phyloP scores from a whole-genome alignment of 1,140 invertebrate species.

The Heliconius hermathena region DNA sequence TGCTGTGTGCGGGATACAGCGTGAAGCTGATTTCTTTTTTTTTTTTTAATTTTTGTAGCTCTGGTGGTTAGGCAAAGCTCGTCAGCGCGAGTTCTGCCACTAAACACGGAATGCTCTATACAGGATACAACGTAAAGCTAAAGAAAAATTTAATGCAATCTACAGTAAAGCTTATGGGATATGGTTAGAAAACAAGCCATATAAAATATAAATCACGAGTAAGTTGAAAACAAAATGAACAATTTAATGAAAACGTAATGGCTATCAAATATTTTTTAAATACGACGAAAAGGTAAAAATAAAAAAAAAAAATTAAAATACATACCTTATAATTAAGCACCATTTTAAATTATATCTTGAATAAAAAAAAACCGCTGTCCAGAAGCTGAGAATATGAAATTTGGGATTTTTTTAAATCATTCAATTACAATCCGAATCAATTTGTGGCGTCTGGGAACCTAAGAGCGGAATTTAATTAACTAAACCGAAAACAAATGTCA shows the following conservation, averaged over 20 bases:
- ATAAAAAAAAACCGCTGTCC: background rate
- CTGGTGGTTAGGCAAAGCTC: no score
- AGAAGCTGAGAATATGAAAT: constrained; percentile 15
- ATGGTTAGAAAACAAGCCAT: no score
- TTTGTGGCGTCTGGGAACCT: constrained; percentile 58
- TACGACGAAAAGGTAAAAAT: background rate
- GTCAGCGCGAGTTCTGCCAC: no score
- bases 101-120: no score
- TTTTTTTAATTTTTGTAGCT: no score
- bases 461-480: constrained; percentile 68
- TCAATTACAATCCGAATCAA: constrained; percentile 70
- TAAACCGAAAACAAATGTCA: constrained; percentile 67
- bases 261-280: background rate
- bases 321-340: background rate
- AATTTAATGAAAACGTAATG: background rate
- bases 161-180: no score
- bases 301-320: background rate
- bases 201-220: no score
- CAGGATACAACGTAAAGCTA: no score
- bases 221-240: no score
- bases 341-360: background rate
- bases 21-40: no score
- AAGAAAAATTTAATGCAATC: no score
- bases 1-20: no score
- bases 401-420: constrained; percentile 30